Evolutionary conservation across 2,888 invertebrate genomes (phyloP), one percentile per base, ranked within the genome.

Genomic region (Torymus auratus): DNA sequence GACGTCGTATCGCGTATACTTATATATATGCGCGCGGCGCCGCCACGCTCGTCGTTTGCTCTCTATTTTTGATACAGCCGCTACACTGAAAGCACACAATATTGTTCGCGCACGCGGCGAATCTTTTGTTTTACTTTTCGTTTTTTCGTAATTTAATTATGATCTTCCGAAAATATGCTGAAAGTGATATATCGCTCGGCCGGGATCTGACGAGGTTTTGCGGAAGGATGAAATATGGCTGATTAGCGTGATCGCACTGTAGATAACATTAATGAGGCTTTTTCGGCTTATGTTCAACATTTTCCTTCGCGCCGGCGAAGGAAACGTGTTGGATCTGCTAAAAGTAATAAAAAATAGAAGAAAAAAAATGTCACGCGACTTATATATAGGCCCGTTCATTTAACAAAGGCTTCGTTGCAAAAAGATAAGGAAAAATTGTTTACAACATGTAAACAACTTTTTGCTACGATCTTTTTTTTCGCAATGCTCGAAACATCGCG

Each of bases 51-150:
- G 80, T 85, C 85, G 86, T 86, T 86, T 86, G 85, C 86, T 86
- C 85, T 86, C 86, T 86, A 86, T 89, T 89, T 88, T 89, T 88
- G 85, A 86, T 88, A 88, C 85, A 84, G 87, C 87, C 87, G 81
- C 84, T 85, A 87, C 83, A 84, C 75, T 78, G 78, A 84, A 65
- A 70, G 73, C 23, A 70, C 65, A 52, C 68, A 73, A 68, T 20
- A 2, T 67, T 15, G 14, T 69, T 61, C n/a, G 41, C 41, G 17
- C 72, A 72, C 28, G 58, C 73, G 15, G 56, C 20, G 28, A 53
- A 53, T 70, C 17, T 50, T 80, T 68, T 70, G 62, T 73, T 75
- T 41, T 7, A 5, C 7, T 41, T 41, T 41, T 41, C 82, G 53
- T 71, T 41, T 56, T 70, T 65, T 60, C 70, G 11, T 72, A 65